phyloP scores from a whole-genome alignment of 2,888 invertebrate genomes.

The Diloba caeruleocephala region DNA sequence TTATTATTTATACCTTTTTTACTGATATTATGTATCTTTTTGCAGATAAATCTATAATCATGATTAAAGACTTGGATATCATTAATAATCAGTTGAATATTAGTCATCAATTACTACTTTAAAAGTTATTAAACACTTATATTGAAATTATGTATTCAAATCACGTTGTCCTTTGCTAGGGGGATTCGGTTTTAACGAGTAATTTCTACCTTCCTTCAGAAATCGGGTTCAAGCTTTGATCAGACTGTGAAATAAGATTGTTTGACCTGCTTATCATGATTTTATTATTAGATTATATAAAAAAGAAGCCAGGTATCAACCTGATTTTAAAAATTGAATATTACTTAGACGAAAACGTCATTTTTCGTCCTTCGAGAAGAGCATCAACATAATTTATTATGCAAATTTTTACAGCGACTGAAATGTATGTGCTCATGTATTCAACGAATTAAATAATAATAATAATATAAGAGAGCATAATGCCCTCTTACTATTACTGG shows the following conservation, averaged over 20 bases:
- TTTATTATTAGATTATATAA: conserved; percentile 49
- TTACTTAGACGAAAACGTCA: conserved; percentile 43
- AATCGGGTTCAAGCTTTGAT: conserved; percentile 50
- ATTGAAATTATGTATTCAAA: conserved; percentile 73
- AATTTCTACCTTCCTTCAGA: conserved; percentile 63
- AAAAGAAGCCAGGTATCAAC: conserved; percentile 29
- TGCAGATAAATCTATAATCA: too few relatives aligned
- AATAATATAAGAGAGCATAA: too few relatives aligned
- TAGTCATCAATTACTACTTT: conserved; percentile 30
- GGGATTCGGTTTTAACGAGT: conserved; percentile 61
- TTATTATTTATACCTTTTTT: too few relatives aligned
- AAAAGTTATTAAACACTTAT: conserved; percentile 48
- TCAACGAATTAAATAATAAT: not conserved
- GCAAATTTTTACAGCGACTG: conserved; percentile 54
- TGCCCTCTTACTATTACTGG: conserved; percentile 3
- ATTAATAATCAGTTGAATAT: conserved; percentile 26
- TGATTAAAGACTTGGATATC: not conserved
- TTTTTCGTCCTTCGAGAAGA: conserved; percentile 40
- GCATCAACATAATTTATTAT: conserved; percentile 61
- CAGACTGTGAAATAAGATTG: conserved; percentile 48
- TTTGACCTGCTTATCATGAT: conserved; percentile 45
- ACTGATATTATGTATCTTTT: too few relatives aligned
- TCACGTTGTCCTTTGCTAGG: conserved; percentile 58
- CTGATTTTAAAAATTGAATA: conserved; percentile 56
- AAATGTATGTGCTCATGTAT: conserved; percentile 49